A percentile compares a stretch with the other conserved stretches of the same genome.
Evolutionary conservation across 2,888 invertebrate species (phyloP).

Genomic region (Laspeyria flexula): DNA sequence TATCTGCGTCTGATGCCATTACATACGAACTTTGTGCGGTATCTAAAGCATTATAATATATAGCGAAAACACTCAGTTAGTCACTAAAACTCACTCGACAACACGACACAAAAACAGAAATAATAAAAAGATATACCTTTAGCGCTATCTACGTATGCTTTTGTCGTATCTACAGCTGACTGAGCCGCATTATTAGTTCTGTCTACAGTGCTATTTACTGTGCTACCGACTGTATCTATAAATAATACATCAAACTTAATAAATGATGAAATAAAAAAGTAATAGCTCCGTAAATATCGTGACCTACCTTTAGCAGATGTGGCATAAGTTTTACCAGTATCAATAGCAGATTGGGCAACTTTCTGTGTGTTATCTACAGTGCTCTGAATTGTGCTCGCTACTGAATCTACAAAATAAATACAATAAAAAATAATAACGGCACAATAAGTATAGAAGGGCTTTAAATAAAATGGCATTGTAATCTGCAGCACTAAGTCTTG

Average conservation of each 20-base stretch:
- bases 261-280: slow-evolving; percentile 13
- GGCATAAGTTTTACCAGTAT: slow-evolving; percentile 61
- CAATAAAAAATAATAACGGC: slow-evolving; percentile 16
- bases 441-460: not conserved
- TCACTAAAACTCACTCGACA: slow-evolving; percentile 24
- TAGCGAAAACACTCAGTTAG: slow-evolving; percentile 41
- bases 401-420: slow-evolving; percentile 62
- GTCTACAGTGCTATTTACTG: slow-evolving; percentile 59
- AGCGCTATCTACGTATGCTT: slow-evolving; percentile 62
- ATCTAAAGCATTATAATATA: slow-evolving; percentile 62
- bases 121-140: slow-evolving; percentile 61
- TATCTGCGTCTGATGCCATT: slow-evolving; percentile 58
- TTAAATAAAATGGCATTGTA: not conserved
- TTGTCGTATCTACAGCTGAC: slow-evolving; percentile 62
- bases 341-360: slow-evolving; percentile 58
- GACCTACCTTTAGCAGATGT: slow-evolving; percentile 56
- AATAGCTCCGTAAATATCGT: slow-evolving; percentile 10
- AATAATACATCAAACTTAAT: slow-evolving; percentile 25
- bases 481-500: not conserved
- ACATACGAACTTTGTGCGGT: slow-evolving; percentile 64
- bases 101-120: slow-evolving; percentile 1
- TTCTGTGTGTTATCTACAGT: slow-evolving; percentile 65
- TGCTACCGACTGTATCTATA: slow-evolving; percentile 63
- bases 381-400: slow-evolving; percentile 56
- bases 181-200: slow-evolving; percentile 62